phyloP scores from a whole-genome alignment of 2,888 invertebrate genomes.

The Sabatieria punctata region DNA sequence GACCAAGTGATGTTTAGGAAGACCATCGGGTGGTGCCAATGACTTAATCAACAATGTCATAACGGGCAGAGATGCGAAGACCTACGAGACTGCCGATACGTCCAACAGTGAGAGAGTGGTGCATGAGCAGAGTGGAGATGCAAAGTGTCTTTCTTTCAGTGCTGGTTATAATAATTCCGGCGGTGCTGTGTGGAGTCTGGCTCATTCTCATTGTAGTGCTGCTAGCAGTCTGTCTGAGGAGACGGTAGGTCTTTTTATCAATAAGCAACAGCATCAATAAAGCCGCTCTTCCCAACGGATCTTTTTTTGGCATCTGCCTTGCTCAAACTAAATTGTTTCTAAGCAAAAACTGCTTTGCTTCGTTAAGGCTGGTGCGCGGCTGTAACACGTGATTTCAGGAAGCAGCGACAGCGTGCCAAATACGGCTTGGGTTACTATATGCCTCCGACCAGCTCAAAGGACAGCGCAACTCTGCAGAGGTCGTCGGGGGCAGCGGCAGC shows the following conservation, averaged over 20 bases:
- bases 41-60: too few species aligned
- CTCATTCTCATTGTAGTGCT: conserved; percentile 15
- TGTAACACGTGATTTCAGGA: conserved; percentile 5
- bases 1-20: too few species aligned
- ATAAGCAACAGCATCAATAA: too few species aligned
- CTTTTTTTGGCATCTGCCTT: background rate
- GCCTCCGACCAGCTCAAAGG: conserved; percentile 1
- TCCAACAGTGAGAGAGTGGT: too few species aligned
- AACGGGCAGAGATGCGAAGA: background rate
- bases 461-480: background rate
- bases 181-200: conserved; percentile 16
- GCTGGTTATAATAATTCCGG: conserved; percentile 13
- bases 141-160: too few species aligned
- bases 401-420: conserved; percentile 7
- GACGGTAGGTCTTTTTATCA: too few species aligned
- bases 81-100: background rate
- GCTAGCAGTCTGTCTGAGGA: conserved; percentile 12
- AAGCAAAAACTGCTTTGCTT: too few species aligned
- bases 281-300: too few species aligned
- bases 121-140: too few species aligned
- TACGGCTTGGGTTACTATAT: conserved; percentile 10
- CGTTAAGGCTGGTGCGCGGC: too few species aligned
- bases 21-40: too few species aligned
- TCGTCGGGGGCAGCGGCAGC: background rate
- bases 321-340: background rate